These are phyloP conservation scores for Equus quagga DNA, from an alignment of 2,113 vertebrate species.

Conservation along the genomic window DNA sequence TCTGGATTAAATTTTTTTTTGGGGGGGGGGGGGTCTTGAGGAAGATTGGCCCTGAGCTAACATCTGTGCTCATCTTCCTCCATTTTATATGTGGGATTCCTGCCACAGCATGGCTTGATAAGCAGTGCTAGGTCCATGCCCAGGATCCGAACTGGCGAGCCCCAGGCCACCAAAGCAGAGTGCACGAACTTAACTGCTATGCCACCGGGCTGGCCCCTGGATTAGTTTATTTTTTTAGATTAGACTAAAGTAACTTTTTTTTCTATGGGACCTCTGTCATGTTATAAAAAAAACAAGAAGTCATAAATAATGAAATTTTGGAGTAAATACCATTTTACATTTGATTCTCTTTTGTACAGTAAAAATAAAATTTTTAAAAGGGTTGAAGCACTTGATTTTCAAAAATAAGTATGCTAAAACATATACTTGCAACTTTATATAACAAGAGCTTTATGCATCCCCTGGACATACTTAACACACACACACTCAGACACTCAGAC, in stretches of 20 bases:
- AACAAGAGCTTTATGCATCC: neutral
- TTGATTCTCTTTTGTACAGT: conserved; percentile 35
- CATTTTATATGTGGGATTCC: too few relatives aligned
- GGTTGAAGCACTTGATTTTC: conserved; percentile 3
- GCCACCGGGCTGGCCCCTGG: neutral
- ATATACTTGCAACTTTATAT: neutral
- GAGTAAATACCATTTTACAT: conserved; percentile 60
- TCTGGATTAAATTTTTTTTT: conserved; percentile 62
- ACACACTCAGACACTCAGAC: neutral
- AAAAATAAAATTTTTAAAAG: conserved; percentile 54
- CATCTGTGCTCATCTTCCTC: too few relatives aligned
- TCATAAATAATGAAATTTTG: conserved; percentile 53
- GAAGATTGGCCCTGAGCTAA: too few relatives aligned
- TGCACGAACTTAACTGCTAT: too few relatives aligned
- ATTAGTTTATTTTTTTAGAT: conserved; percentile 68
- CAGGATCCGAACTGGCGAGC: too few relatives aligned
- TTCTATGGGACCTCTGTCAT: neutral
- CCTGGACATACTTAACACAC: neutral
- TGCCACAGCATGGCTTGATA: too few relatives aligned
- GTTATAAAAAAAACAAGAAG: conserved; percentile 10
- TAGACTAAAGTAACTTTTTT: neutral
- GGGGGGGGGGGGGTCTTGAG: too few relatives aligned
- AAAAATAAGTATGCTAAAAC: conserved; percentile 30
- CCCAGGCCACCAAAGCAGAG: too few relatives aligned
- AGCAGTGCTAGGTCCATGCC: too few relatives aligned